phyloP scores from a whole-genome alignment of 2,888 invertebrate genomes.

The Lutraria lutraria region DNA sequence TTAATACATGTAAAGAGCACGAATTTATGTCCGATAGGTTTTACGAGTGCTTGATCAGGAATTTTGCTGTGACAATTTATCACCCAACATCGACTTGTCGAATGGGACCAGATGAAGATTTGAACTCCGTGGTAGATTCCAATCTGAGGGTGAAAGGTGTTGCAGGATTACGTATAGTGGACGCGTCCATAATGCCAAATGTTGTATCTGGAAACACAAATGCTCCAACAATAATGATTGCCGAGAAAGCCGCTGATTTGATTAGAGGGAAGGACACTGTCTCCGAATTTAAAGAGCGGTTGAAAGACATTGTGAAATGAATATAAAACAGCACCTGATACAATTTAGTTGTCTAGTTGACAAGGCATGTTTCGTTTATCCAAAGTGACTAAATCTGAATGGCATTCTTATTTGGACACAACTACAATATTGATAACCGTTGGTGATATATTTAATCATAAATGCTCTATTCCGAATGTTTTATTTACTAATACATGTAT shows the following conservation, averaged over 20 bases:
- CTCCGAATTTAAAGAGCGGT: slow-evolving; percentile 14
- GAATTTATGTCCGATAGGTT: not conserved
- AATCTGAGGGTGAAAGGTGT: slow-evolving; percentile 53
- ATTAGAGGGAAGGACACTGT: slow-evolving; percentile 50
- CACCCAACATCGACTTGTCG: not conserved
- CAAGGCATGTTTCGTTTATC: too few relatives aligned
- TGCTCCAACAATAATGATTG: slow-evolving; percentile 58
- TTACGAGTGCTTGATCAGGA: not conserved
- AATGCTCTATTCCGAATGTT: too few relatives aligned
- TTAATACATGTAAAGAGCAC: too few relatives aligned
- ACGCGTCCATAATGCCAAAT: slow-evolving; percentile 56
- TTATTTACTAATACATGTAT: too few relatives aligned
- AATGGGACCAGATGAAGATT: slow-evolving; percentile 51
- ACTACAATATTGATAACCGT: too few relatives aligned
- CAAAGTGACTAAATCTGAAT: too few relatives aligned
- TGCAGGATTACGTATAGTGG: slow-evolving; percentile 43
- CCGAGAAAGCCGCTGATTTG: too few relatives aligned
- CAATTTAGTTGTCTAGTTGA: too few relatives aligned
- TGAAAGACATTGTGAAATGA: slow-evolving; percentile 1
- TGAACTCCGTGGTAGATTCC: too few relatives aligned
- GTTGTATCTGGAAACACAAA: slow-evolving; percentile 53
- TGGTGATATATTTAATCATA: too few relatives aligned
- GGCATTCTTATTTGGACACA: too few relatives aligned
- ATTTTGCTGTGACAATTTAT: not conserved
- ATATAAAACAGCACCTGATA: too few relatives aligned